Evolutionary conservation across 1,140 invertebrate species (phyloP).

Genomic region (Drosophila parabipectinata): DNA sequence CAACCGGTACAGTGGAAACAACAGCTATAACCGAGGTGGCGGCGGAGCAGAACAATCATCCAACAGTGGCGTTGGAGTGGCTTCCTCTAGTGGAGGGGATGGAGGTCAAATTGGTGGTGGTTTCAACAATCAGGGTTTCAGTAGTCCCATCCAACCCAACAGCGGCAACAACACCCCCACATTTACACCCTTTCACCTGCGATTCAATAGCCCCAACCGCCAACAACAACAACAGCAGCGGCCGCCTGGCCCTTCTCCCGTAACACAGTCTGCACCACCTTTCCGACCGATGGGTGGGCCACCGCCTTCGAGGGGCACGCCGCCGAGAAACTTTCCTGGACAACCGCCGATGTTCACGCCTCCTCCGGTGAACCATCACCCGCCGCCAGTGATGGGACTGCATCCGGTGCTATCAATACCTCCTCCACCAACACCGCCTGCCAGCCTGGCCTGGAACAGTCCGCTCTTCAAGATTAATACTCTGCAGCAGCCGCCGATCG

Average conservation of each 20-base stretch:
- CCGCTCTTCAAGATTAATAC: slow-evolving; percentile 69
- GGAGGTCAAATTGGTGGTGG: slow-evolving; percentile 9
- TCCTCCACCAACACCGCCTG: slow-evolving; percentile 75
- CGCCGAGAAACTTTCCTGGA: slow-evolving; percentile 43
- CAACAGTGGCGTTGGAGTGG: slow-evolving; percentile 70
- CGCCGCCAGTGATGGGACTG: slow-evolving; percentile 20
- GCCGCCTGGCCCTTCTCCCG: slow-evolving; percentile 41
- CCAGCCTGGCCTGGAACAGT: slow-evolving; percentile 58
- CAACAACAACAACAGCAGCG: slow-evolving; percentile 84
- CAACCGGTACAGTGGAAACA: slow-evolving; percentile 83
- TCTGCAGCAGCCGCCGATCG: slow-evolving; percentile 8
- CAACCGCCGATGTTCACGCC: slow-evolving; percentile 31
- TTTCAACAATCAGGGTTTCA: slow-evolving; percentile 53
- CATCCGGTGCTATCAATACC: slow-evolving; percentile 57
- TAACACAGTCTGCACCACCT: slow-evolving; percentile 9
- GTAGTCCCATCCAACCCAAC: slow-evolving; percentile 42
- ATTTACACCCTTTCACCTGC: slow-evolving; percentile 73
- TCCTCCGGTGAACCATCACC: slow-evolving; percentile 20
- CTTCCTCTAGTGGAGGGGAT: slow-evolving; percentile 44
- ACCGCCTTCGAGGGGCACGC: slow-evolving; percentile 1
- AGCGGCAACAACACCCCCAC: slow-evolving; percentile 27
- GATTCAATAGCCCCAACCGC: slow-evolving; percentile 68
- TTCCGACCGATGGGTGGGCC: slow-evolving; percentile 20
- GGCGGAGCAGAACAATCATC: slow-evolving; percentile 67
- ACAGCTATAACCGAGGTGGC: slow-evolving; percentile 67